Evolutionary conservation across 2,113 vertebrate genomes (phyloP), one percentile per base, ranked within the genome.

Genomic region (Alces alces): DNA sequence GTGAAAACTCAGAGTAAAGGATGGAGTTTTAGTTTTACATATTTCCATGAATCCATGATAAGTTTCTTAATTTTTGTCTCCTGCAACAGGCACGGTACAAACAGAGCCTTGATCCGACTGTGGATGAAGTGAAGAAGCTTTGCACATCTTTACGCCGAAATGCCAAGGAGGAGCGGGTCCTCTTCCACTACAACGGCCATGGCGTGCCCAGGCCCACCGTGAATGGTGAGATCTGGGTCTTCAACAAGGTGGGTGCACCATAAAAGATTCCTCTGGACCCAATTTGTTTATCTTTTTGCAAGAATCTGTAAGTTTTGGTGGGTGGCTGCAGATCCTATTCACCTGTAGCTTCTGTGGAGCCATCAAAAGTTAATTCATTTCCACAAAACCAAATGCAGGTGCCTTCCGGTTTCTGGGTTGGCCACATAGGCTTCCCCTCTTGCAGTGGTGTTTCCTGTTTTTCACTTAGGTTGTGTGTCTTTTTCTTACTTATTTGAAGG

Each of bases 131-230:
- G 91, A 99, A 99, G 99, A 99, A 99, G 84, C 99, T 99, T 52
- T 99, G 99, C 96, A 99, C 99, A 0, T 99, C 99, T 0, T 98
- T 99, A 94, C 99, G 99, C 19, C 99, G 99, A 5, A 99, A 99
- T 0, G 99, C 99, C 98, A 99, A 99, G 98, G 99, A 99, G 95
- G 99, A 99, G 98, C 98, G 99, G 1, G 99, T 99, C 10, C 99
- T 99, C 92, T 99, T 99, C 98, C 99, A 99, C 98, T 99, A 99
- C 99, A 99, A 99, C 0, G 99, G 99, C n/a, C 99, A 99, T 2
- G 99, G 99, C 0, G 99, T 99, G 43, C 99, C 99, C 50, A 98
- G 99, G 93, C 99, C 99, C 28, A 99, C 99, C 0, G 99, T 99
- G 78, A 99, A 99, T 1, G 99, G 99, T 0, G 99, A 99, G 98